A percentile compares a stretch with the other conserved stretches of the same genome.
phyloP scores from a whole-genome alignment of 64 coral and sea anemone genomes.

The Pocillopora verrucosa region DNA sequence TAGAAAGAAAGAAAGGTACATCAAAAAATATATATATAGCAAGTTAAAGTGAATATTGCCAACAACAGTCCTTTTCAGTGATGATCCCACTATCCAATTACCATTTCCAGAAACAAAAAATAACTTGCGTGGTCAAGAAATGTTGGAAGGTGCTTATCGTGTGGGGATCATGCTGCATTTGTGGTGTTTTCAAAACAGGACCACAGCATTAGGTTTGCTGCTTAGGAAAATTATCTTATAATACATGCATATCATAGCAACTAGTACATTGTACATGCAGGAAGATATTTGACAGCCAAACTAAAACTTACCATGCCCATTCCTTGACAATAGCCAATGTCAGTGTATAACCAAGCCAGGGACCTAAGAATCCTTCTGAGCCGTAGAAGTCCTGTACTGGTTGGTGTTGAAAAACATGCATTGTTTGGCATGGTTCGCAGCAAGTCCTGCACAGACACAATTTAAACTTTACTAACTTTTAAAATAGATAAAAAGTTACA shows the following conservation, averaged over 20 bases:
- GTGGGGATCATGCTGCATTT: too few relatives aligned
- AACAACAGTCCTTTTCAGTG: too few relatives aligned
- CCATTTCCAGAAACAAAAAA: background rate
- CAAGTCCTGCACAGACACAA: conserved; percentile 62
- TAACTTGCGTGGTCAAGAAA: too few relatives aligned
- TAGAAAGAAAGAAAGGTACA: conserved; percentile 24
- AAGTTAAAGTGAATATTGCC: background rate
- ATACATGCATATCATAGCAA: too few relatives aligned
- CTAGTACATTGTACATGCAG: background rate
- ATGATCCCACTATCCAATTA: background rate
- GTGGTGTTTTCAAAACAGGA: too few relatives aligned
- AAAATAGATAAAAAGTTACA: background rate
- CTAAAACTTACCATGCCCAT: conserved; percentile 92
- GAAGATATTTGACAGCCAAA: background rate
- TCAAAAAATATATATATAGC: background rate
- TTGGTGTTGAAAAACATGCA: conserved; percentile 88
- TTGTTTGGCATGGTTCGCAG: conserved; percentile 95
- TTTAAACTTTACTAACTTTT: background rate
- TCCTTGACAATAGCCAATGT: conserved; percentile 98
- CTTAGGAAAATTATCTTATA: too few relatives aligned
- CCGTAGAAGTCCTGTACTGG: conserved; percentile 85
- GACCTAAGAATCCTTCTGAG: conserved; percentile 83
- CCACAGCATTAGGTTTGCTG: too few relatives aligned
- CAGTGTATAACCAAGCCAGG: conserved; percentile 94
- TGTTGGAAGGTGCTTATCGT: too few relatives aligned